Base-by-base conservation (phyloP, 2,113 vertebrate species). In the Dermatemys mawii region DNA sequence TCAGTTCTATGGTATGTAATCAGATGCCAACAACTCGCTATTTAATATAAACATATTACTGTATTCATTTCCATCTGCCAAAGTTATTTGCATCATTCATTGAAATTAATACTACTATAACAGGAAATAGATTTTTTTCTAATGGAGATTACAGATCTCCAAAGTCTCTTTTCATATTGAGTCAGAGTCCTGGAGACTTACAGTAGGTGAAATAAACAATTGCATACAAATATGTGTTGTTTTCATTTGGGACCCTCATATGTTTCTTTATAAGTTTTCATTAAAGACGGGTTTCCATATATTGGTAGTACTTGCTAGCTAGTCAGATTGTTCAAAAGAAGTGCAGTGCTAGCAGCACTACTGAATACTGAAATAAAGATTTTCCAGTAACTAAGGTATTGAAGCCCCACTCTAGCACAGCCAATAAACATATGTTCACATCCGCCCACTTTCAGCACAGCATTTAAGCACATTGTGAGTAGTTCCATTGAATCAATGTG, bases 221-320 rank as follows among this genome's bases (percentile, higher is more conserved):
- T 21, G 22, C 79, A 11, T 29, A 50, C 21, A 46, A 88, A 35
- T 75, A 83, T 24, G 44, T 93, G 57, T 24, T 50, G 75, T 75
- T 14, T 84, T 81, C 63, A 88, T 81, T 94, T 1, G 1, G 44
- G 93, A 82, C 21, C 82, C 83, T 88, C 22, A 48, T 79, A 4
- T 92, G 78, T 81, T 94, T 97, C 70, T 93, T 55, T 84, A 48
- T 41, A 89, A 95, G 51, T 91, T 95, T 90, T 93, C 81, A 90
- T 95, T 90, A 79, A 81, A 94, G 82, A 78, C 1, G 88, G 3
- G 89, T 96, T 95, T 95, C 50, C 86, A 92, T 93, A 85, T 38
- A 93, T 44, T 76, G 41, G 24, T 76, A 91, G 84, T 92, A 5
- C 41, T 92, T 85, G 48, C 41, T 83, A 70, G 48, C 41, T 83